Conservation (phyloP, 2,888 invertebrate species). For the Portevinia maculata region DNA sequence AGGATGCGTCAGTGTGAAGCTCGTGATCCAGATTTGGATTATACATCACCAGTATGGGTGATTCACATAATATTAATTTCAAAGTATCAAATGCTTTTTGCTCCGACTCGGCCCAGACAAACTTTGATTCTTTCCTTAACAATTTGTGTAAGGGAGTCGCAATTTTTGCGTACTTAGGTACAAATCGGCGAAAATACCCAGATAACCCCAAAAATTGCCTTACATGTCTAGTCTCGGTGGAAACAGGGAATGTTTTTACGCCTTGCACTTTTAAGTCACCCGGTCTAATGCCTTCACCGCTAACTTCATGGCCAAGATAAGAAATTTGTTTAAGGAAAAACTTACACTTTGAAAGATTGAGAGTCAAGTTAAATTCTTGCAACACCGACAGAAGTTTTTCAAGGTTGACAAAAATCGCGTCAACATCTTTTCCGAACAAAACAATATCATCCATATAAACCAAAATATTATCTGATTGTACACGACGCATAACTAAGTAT, state of each 20-base stretch:
- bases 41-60: too few relatives aligned
- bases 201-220: conserved; percentile 8
- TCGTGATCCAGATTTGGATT: not conserved
- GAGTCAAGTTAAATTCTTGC: conserved; percentile 4
- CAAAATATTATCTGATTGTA: not conserved
- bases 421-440: not conserved
- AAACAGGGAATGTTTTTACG: conserved; percentile 4
- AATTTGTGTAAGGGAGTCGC: conserved; percentile 4
- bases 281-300: conserved; percentile 22
- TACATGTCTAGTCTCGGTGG: conserved; percentile 1
- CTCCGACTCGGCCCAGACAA: not conserved
- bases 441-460: conserved; percentile 5
- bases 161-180: not conserved
- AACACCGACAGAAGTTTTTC: too few relatives aligned
- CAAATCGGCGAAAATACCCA: not conserved
- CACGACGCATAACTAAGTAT: not conserved
- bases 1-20: conserved; percentile 9
- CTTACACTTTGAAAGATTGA: conserved; percentile 9
- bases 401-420: too few relatives aligned
- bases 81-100: conserved; percentile 10
- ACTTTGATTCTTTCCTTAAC: not conserved
- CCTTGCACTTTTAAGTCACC: conserved; percentile 4
- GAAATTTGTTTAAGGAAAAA: conserved; percentile 10
- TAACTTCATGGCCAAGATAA: conserved; percentile 30
- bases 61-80: not conserved